Evolutionary conservation across 2,113 vertebrate genomes (phyloP), one percentile per base, ranked within the genome.

Genomic region (cattle (Bos taurus)): DNA sequence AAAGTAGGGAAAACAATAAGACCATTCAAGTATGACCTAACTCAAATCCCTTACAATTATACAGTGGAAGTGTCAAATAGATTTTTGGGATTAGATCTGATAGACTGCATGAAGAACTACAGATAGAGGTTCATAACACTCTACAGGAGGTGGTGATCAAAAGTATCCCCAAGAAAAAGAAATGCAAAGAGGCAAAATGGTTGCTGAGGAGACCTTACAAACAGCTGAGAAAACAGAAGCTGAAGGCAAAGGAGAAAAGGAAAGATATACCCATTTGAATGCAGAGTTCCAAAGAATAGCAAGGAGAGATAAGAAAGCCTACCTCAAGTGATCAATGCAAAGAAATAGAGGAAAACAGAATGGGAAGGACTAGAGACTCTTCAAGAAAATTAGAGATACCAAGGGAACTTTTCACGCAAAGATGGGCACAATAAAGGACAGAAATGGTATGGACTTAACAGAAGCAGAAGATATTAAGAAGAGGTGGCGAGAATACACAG

Each of bases 71-170:
- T 40, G 19, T 12, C 17, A 71, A 71, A 71, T 6, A 71, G 9
- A 6, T 71, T 71, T 40, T 12, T 6, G 67, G 19, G 67, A 71
- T 71, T 71, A 71, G 64, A 71, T 71, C 17, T 71, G n/a, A 21
- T 71, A 71, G n/a, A 71, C 5, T 40, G 19, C 19, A 71, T 71
- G n/a, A 36, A 71, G 19, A 71, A 40, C n/a, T 71, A 3, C 36
- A 9, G 19, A 12, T 3, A 5, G n/a, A 40, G 67, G 9, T 71
- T 36, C 1, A 0, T 40, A 36, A 40, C n/a, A 40, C 3, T 71
- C 9, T 71, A 71, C 2, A 12, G 67, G 10, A 71, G 67, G 67
- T 1, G 11, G 19, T 40, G 21, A 71, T 71, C n/a, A 23, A 71
- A 71, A 71, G 10, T 6, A 40, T 71, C n/a, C 67, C 10, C n/a